Conservation (phyloP, 2,888 invertebrate genomes). For the Meganola albula region DNA sequence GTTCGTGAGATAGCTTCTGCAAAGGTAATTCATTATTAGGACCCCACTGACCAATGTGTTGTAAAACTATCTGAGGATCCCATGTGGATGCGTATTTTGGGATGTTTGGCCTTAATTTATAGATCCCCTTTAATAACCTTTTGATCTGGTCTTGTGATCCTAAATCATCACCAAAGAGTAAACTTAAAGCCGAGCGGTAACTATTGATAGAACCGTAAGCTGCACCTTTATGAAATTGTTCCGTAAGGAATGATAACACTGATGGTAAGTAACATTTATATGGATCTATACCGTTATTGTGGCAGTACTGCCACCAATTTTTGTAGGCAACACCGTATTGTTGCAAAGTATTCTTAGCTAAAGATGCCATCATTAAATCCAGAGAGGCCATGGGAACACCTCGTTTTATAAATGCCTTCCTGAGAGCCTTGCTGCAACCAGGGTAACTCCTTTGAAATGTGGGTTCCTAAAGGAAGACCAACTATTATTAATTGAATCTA, state of each 20-base stretch:
- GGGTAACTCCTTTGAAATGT: constrained; percentile 3
- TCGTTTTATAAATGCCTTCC: constrained; percentile 3
- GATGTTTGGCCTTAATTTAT: constrained; percentile 20
- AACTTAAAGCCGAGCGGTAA: too few species aligned
- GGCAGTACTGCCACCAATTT: constrained; percentile 3
- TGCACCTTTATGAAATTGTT: too few species aligned
- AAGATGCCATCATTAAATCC: not conserved
- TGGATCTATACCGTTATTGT: too few species aligned
- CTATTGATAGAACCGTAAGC: too few species aligned
- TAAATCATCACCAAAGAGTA: constrained; percentile 23
- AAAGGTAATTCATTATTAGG: constrained; percentile 4
- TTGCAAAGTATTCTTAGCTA: not conserved
- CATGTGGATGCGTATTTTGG: constrained; percentile 25
- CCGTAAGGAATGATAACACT: too few species aligned
- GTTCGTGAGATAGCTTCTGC: constrained; percentile 8
- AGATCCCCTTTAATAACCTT: constrained; percentile 26
- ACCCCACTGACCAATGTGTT: constrained; percentile 2
- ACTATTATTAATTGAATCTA: not conserved
- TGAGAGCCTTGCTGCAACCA: constrained; percentile 7
- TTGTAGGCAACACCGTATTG: not conserved
- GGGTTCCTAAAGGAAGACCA: constrained; percentile 1
- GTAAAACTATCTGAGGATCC: constrained; percentile 10
- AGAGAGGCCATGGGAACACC: not conserved
- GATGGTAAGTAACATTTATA: too few species aligned
- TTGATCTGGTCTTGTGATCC: constrained; percentile 18